Base-by-base conservation (phyloP, 2,113 vertebrate genomes). In the Callionymus lyra region DNA sequence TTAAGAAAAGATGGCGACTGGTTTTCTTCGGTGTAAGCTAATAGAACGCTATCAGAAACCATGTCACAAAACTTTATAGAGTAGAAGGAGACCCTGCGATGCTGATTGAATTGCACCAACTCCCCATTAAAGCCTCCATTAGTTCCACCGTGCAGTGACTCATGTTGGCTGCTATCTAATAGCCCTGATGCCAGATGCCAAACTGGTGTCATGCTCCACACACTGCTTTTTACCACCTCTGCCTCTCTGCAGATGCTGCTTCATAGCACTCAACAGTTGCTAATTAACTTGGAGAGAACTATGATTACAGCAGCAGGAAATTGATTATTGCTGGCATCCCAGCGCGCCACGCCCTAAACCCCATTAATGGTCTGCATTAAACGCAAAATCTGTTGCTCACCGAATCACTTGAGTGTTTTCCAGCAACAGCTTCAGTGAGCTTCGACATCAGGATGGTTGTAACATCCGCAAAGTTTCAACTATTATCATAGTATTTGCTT, bases 221-320 rank as follows among this genome's bases (percentile, higher is more conserved):
- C 12, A 10, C 44, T 31, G 40, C 37, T 43, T 68, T 49, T 37
- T 53, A 40, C 47, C 46, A 47, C 35, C 63, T 49, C 46, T 41
- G 35, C 14, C 40, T 56, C 50, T 55, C 60, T 18, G 13, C 54
- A 53, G 50, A 63, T 47, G 6, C 44, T 10, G 53, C 54, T 53
- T 40, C 6, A 11, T 50, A 53, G 64, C 53, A 42, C 59, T 69
- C 60, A 61, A 53, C 59, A 65, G 66, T 69, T 64, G 58, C 72
- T 72, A 73, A 72, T 78, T 77, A 76, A 77, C 72, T 74, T 59
- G 53, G 50, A 68, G 61, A 76, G 70, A 71, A 53, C 59, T 69
- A 73, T 73, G 79, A 81, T 81, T 78, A 80, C 74, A 75, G 65
- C 70, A 59, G 72, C 58, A 63, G 67, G 66, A 79, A 81, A 80